These are phyloP conservation scores for Nerophis ophidion DNA, from an alignment of 2,113 vertebrate species.

Conservation along the genomic window DNA sequence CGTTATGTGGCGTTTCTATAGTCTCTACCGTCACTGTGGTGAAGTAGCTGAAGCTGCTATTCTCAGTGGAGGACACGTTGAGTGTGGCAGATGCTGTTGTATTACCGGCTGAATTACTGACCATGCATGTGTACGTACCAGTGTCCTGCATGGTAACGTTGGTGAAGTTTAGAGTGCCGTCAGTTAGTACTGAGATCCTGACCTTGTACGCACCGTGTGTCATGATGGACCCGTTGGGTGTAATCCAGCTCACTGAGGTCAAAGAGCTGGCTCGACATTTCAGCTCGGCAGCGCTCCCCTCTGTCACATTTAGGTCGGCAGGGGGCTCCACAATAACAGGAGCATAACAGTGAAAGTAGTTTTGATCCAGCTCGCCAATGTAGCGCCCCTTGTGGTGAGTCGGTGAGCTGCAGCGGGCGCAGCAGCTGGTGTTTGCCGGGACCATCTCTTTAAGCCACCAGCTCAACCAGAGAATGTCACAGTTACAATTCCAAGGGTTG, in stretches of 20 bases:
- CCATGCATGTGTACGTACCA: slow-evolving; percentile 96
- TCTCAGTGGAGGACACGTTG: slow-evolving; percentile 91
- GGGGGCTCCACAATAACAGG: slow-evolving; percentile 98
- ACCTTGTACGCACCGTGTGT: slow-evolving; percentile 94
- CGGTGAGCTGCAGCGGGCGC: slow-evolving; percentile 93
- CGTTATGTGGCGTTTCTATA: slow-evolving; percentile 90
- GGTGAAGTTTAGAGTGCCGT: slow-evolving; percentile 96
- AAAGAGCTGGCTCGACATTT: slow-evolving; percentile 93
- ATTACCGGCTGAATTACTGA: slow-evolving; percentile 97
- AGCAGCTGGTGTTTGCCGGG: slow-evolving; percentile 94
- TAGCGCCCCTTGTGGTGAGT: slow-evolving; percentile 90
- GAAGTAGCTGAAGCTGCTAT: slow-evolving; percentile 91
- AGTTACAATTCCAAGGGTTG: slow-evolving; percentile 99
- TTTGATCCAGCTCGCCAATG: slow-evolving; percentile 95
- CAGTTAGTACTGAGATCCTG: slow-evolving; percentile 93
- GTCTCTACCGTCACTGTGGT: slow-evolving; percentile 98
- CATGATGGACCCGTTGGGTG: slow-evolving; percentile 95
- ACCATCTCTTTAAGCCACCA: slow-evolving; percentile 99
- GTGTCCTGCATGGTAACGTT: slow-evolving; percentile 98
- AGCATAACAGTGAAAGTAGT: slow-evolving; percentile 96
- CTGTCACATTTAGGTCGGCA: slow-evolving; percentile 93
- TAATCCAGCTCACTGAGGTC: slow-evolving; percentile 98
- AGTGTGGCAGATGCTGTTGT: slow-evolving; percentile 95
- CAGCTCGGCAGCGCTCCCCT: slow-evolving; percentile 95
- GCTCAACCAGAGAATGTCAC: slow-evolving; percentile 97